Evolutionary conservation across 2,888 invertebrate genomes (phyloP), one percentile per base, ranked within the genome.

Genomic region (Lepidocyrtoides sp.): DNA sequence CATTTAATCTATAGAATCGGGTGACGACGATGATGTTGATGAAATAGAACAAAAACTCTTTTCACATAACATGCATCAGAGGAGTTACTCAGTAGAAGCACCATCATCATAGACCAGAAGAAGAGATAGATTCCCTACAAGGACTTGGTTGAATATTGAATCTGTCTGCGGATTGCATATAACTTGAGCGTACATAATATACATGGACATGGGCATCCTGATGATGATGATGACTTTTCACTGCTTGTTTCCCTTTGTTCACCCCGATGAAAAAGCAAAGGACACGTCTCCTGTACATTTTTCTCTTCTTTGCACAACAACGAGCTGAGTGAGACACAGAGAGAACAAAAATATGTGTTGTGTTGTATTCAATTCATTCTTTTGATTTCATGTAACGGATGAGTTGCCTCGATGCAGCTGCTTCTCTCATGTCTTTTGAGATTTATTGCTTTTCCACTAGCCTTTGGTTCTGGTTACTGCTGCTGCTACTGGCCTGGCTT

Each of bases 351-450:
- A n/a, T n/a, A 69, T 75, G 75, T 75, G 79, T 32, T 79, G 29
- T 54, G 83, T 20, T 82, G 82, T 77, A 90, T 90, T 90, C 60
- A 85, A 90, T 90, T 90, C 90, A 90, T 83, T 90, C 90, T 90
- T 90, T 90, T 90, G 90, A 90, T 90, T 90, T 90, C 90, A 48
- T 90, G 90, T 84, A 90, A 90, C 90, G 90, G 90, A 90, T 90
- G 90, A 90, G 90, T 90, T 90, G 77, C 66, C 84, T 66, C 29
- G 90, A 85, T 90, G 90, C 90, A 90, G 90, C 90, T 90, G 90
- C 90, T 85, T 90, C 90, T 66, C 85, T 90, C 84, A 90, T 90
- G 90, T 90, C 90, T 90, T 90, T 83, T 63, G 90, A 90, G 90
- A 90, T 90, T 90, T 90, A 90, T 90, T 90, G 90, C 90, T 90